Evolutionary conservation across 2,888 invertebrate genomes (phyloP).

Genomic region (Imbricaverruca yamaguchii): DNA sequence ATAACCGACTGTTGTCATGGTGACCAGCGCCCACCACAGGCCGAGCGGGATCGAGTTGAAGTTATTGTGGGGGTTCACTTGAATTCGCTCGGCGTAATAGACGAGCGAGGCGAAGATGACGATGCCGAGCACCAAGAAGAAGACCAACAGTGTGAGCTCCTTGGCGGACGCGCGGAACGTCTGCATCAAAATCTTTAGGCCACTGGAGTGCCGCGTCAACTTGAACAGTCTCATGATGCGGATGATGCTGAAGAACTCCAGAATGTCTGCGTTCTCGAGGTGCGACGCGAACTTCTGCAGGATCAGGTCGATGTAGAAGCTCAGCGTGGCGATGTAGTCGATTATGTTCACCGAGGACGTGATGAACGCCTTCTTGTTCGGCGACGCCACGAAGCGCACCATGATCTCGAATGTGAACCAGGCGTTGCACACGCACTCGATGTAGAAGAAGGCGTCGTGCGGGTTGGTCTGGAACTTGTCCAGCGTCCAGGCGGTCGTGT

Average conservation of each 20-base stretch:
- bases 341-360: constrained; percentile 97
- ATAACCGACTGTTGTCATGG: constrained; percentile 98
- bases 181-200: constrained; percentile 95
- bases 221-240: constrained; percentile 97
- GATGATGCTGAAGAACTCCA: constrained; percentile 96
- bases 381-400: constrained; percentile 82
- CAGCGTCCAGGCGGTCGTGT: constrained; percentile 69
- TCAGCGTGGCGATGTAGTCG: constrained; percentile 96
- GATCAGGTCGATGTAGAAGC: constrained; percentile 92
- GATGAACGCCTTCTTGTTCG: constrained; percentile 89
- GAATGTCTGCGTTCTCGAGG: constrained; percentile 86
- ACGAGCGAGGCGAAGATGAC: constrained; percentile 97
- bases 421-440: constrained; percentile 96
- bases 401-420: constrained; percentile 99
- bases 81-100: constrained; percentile 92
- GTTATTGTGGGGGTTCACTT: constrained; percentile 82
- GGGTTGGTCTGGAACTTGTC: constrained; percentile 86
- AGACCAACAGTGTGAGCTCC: constrained; percentile 89
- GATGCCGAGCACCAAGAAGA: constrained; percentile 95
- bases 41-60: constrained; percentile 92
- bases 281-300: constrained; percentile 84
- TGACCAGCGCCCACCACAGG: constrained; percentile 97
- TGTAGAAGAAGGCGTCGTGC: constrained; percentile 95
- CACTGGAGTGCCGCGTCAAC: constrained; percentile 92
- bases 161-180: constrained; percentile 84